Evolutionary conservation across 2,797 vertebrate genomes (phyloP), one percentile per base, ranked within the genome.

Genomic region (Nannoperca obscura): DNA sequence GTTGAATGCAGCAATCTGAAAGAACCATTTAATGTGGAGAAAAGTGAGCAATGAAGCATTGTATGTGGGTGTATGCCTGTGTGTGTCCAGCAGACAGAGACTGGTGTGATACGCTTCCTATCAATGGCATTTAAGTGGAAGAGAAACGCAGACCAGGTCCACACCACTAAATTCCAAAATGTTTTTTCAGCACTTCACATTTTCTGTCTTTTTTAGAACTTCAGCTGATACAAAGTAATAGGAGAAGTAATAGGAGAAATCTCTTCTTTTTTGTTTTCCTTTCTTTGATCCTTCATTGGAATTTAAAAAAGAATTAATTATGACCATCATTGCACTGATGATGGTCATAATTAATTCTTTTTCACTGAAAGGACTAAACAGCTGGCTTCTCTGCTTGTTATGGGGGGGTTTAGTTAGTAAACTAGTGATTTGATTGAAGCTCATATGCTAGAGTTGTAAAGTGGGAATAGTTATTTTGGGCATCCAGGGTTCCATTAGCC

Each of bases 11-110:
- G 72, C n/a, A 3, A 66, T 77, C 44, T 72, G 47, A 89, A 88
- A 88, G 81, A 85, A 71, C 50, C 64, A 75, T 74, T 78, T 83
- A 76, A 75, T 83, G 67, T 74, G 75, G 68, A 74, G 67, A 11
- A 77, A 85, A 64, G 60, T 65, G 77, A 80, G 86, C 73, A 76
- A 69, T 52, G 44, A 59, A 79, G 38, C 65, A 44, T 52, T 83
- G 53, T 38, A 30, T 44, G 52, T 55, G 62, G 40, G 67, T 54
- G 60, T 72, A 58, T 74, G 42, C 73, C 44, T 70, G 40, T 68
- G 50, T 50, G 42, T 50, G 55, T 62, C 40, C 74, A 69, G 72
- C 57, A 85, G 81, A 90, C 82, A 72, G 68, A 34, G 74, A 77
- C 49, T 64, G 62, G 60, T 24, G 32, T 65, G 66, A 32, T 73